A percentile compares a stretch with the other conserved stretches of the same genome.
Evolutionary conservation across 2,797 vertebrate species (phyloP).

Genomic region (Limnodromus scolopaceus): DNA sequence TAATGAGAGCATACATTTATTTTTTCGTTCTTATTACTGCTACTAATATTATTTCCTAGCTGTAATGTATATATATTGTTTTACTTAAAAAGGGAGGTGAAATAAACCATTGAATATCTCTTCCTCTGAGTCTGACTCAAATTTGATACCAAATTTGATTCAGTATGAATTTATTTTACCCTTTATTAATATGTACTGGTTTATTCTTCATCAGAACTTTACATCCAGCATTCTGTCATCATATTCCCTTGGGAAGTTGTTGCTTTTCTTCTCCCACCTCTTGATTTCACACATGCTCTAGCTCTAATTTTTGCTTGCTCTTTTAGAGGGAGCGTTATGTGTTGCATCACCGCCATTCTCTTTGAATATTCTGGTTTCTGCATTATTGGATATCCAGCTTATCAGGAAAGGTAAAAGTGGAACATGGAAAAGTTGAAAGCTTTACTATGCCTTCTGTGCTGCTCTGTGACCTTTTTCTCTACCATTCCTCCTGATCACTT

Average conservation of each 20-base stretch:
- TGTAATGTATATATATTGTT: neutral
- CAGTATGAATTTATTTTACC: neutral
- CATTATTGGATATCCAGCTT: neutral
- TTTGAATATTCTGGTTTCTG: neutral
- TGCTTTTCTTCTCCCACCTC: neutral
- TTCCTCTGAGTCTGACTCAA: neutral
- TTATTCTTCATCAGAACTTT: neutral
- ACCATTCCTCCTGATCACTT: neutral
- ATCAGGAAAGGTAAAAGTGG: neutral
- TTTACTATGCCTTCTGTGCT: neutral
- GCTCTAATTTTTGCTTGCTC: neutral
- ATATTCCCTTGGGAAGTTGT: neutral
- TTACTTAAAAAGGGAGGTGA: neutral
- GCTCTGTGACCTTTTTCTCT: neutral
- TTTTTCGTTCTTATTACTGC: neutral
- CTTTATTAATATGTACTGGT: neutral
- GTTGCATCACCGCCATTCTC: neutral
- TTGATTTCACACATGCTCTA: neutral
- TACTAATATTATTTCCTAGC: neutral
- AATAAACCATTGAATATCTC: neutral
- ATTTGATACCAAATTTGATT: neutral
- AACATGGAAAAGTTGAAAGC: neutral
- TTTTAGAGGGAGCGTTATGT: neutral
- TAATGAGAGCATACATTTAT: neutral
- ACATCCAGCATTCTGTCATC: neutral